These are phyloP conservation scores for Tetranychus piercei DNA, from an alignment of 2,888 invertebrate genomes.

Conservation along the genomic window DNA sequence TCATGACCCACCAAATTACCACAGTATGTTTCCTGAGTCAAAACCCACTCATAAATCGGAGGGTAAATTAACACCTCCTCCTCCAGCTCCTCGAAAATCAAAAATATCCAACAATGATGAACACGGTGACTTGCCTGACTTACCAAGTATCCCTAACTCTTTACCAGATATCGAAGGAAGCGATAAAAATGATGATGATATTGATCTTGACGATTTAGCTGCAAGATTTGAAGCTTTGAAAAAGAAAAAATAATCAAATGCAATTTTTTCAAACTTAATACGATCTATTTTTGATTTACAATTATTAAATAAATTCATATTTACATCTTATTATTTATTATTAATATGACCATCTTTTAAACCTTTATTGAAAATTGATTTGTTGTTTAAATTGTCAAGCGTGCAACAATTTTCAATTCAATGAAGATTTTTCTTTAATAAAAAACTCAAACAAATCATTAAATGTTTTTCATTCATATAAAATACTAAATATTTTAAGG, in stretches of 20 bases:
- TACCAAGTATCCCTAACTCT: constrained; percentile 58
- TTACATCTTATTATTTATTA: too few relatives aligned
- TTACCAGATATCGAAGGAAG: constrained; percentile 25
- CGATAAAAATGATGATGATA: constrained; percentile 28
- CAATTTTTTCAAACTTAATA: too few relatives aligned
- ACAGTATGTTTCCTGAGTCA: constrained; percentile 4
- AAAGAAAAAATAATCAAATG: constrained; percentile 46
- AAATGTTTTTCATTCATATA: too few relatives aligned
- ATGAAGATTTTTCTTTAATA: too few relatives aligned
- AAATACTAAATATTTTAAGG: too few relatives aligned
- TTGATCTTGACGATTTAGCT: constrained; percentile 78
- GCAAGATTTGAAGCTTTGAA: constrained; percentile 76
- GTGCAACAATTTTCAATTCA: too few relatives aligned
- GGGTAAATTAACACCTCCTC: not conserved
- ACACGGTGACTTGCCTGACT: constrained; percentile 43
- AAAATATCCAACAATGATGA: constrained; percentile 23
- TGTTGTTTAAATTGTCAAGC: too few relatives aligned
- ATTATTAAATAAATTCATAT: too few relatives aligned
- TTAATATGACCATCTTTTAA: too few relatives aligned
- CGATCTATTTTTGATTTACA: too few relatives aligned
- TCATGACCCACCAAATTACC: not conserved
- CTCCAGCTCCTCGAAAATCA: constrained; percentile 20
- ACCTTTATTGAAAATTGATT: too few relatives aligned
- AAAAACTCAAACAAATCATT: too few relatives aligned
- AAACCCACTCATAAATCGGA: not conserved